A percentile compares a stretch with the other conserved stretches of the same genome.
Conservation (phyloP, 2,888 invertebrate species). For the Hyposoter didymator region DNA sequence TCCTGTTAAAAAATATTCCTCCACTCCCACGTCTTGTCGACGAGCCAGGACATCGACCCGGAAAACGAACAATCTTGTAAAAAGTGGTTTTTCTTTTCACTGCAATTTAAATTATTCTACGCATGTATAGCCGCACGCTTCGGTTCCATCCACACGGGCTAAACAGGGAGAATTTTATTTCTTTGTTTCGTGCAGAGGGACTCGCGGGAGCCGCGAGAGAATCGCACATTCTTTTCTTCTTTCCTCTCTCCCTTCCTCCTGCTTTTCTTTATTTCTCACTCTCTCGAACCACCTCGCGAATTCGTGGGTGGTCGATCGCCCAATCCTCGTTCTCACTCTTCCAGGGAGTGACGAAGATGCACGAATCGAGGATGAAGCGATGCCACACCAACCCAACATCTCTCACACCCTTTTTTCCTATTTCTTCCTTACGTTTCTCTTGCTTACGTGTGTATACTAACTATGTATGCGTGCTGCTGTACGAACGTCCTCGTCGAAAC, state of each 20-base stretch:
- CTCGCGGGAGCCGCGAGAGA: slow-evolving; percentile 57
- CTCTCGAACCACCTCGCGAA: slow-evolving; percentile 61
- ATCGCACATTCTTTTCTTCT: slow-evolving; percentile 44
- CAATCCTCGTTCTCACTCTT: slow-evolving; percentile 32
- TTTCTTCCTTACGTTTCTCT: slow-evolving; percentile 42
- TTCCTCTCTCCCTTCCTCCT: slow-evolving; percentile 26
- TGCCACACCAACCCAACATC: slow-evolving; percentile 77
- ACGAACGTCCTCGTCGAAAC: slow-evolving; percentile 70
- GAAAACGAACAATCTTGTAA: slow-evolving; percentile 23
- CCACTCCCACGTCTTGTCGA: slow-evolving; percentile 6
- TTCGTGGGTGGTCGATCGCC: slow-evolving; percentile 67
- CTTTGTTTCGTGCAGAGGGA: slow-evolving; percentile 65
- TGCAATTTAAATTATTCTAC: slow-evolving; percentile 42
- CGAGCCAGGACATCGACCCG: not conserved
- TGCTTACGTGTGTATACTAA: slow-evolving; percentile 21
- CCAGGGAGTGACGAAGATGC: slow-evolving; percentile 33
- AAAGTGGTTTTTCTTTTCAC: slow-evolving; percentile 33
- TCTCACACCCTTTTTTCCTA: slow-evolving; percentile 31
- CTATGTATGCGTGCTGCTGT: slow-evolving; percentile 24
- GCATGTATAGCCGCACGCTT: slow-evolving; percentile 41
- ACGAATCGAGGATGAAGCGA: slow-evolving; percentile 77
- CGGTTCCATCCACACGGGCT: slow-evolving; percentile 18
- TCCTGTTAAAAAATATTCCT: not conserved
- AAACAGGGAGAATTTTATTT: slow-evolving; percentile 64
- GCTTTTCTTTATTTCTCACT: slow-evolving; percentile 25